Evolutionary conservation across 1,140 invertebrate species (phyloP).

Genomic region (Rhagoletis pomonella): DNA sequence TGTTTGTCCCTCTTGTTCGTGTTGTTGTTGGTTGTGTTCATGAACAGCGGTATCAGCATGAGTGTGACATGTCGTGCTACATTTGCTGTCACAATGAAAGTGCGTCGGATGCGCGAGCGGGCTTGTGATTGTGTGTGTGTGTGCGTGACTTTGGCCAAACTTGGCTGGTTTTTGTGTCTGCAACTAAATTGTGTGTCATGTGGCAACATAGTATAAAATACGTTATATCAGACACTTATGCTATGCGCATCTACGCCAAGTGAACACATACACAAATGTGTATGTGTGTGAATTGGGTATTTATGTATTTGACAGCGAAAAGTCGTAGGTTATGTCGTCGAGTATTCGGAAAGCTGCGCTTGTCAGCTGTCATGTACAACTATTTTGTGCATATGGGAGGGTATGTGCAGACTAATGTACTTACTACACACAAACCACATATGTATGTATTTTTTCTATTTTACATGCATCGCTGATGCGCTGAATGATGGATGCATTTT

Average conservation of each 20-base stretch:
- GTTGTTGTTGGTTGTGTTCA: neutral
- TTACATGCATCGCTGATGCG: constrained; percentile 5
- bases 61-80: constrained; percentile 1
- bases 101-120: neutral
- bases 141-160: constrained; percentile 27
- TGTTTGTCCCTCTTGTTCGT: neutral
- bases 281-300: constrained; percentile 54
- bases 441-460: neutral
- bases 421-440: neutral
- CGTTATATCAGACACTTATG: constrained; percentile 8
- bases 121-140: neutral
- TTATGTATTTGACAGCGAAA: constrained; percentile 56
- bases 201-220: constrained; percentile 11
- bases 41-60: neutral
- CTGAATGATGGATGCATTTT: constrained; percentile 41
- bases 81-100: constrained; percentile 16
- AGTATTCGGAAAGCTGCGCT: constrained; percentile 43
- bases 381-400: neutral
- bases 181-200: constrained; percentile 42
- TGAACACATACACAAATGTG: neutral
- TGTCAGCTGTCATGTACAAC: constrained; percentile 47
- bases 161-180: neutral
- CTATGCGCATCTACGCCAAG: neutral
- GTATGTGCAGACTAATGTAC: neutral
- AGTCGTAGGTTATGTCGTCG: constrained; percentile 40